These are phyloP conservation scores for Antechinus stuartii DNA, from an alignment of 2,113 vertebrate species.

Conservation along the genomic window DNA sequence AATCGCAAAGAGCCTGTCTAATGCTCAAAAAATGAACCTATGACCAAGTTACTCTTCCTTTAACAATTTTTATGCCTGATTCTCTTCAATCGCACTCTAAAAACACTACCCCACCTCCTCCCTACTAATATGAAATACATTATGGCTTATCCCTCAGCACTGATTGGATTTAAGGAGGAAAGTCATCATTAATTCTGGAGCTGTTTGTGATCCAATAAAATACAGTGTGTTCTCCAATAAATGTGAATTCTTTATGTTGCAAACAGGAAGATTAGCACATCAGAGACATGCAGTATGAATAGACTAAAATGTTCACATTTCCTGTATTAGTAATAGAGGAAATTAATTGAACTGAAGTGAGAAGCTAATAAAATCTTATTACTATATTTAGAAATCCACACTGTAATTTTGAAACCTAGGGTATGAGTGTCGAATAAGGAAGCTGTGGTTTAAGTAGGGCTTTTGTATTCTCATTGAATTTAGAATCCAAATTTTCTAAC, in stretches of 20 bases:
- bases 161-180: background rate
- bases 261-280: background rate
- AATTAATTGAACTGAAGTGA: background rate
- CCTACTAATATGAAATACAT: background rate
- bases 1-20: background rate
- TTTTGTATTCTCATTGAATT: background rate
- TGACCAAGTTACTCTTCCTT: background rate
- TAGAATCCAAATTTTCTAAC: background rate
- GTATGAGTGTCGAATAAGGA: background rate
- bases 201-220: background rate
- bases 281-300: slow-evolving; percentile 18
- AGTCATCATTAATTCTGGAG: background rate
- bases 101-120: background rate
- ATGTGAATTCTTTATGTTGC: background rate
- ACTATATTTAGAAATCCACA: background rate
- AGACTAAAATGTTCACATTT: background rate
- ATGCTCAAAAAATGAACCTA: background rate
- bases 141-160: background rate
- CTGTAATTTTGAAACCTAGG: background rate
- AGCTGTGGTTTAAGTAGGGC: background rate
- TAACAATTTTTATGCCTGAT: background rate
- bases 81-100: background rate
- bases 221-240: background rate
- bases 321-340: background rate
- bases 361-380: background rate